Conservation (phyloP, 1,140 invertebrate genomes). For the Contarinia nasturtii region DNA sequence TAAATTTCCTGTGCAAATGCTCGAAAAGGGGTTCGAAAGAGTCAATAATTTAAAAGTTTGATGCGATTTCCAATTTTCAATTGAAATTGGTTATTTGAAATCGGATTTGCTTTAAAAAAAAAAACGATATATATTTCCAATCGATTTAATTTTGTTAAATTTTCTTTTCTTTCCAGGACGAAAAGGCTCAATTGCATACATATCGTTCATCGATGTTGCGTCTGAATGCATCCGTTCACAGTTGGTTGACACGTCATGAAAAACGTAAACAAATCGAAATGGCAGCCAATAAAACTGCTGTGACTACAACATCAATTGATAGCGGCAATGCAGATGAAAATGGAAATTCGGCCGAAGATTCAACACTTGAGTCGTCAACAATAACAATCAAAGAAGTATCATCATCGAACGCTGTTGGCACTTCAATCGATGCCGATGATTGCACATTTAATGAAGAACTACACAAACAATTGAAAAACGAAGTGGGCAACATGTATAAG, state of each 20-base stretch:
- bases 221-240: conserved; percentile 53
- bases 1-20: too few species aligned
- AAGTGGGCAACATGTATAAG: conserved; percentile 50
- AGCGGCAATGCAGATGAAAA: not conserved
- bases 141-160: not conserved
- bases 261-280: conserved; percentile 8
- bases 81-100: too few species aligned
- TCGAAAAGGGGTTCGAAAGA: too few species aligned
- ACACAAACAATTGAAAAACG: conserved; percentile 39
- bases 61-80: too few species aligned
- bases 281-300: too few species aligned
- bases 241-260: conserved; percentile 39
- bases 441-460: conserved; percentile 21
- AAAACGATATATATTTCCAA: too few species aligned
- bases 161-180: conserved; percentile 28
- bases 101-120: too few species aligned
- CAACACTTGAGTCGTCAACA: too few species aligned
- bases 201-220: conserved; percentile 48
- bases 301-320: not conserved
- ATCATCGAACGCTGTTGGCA: not conserved
- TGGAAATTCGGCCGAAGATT: too few species aligned
- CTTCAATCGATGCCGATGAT: conserved; percentile 12
- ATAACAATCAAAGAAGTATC: too few species aligned
- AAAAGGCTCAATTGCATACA: conserved; percentile 44
- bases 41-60: too few species aligned